phyloP scores from a whole-genome alignment of 2,113 vertebrate genomes.

The Emydura subglobosa region DNA sequence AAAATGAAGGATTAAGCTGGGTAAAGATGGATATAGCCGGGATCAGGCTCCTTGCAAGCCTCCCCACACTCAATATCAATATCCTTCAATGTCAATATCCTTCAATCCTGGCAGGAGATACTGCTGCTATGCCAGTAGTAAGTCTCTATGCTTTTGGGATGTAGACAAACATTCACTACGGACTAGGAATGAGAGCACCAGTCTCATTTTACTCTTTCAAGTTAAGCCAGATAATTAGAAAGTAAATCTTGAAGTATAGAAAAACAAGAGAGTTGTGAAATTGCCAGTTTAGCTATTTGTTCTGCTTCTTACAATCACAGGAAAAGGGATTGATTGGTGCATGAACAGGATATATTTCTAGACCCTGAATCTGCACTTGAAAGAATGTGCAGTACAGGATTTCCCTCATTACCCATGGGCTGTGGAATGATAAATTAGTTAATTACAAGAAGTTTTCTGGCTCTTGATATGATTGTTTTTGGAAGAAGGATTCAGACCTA shows the following conservation, averaged over 20 bases:
- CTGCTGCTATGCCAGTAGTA: background rate
- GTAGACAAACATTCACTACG: background rate
- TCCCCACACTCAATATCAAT: background rate
- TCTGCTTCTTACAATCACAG: slow-evolving; percentile 45
- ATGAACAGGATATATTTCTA: slow-evolving; percentile 22
- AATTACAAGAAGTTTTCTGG: slow-evolving; percentile 53
- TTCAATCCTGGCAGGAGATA: background rate
- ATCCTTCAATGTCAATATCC: background rate
- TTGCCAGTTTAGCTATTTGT: slow-evolving; percentile 29
- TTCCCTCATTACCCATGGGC: slow-evolving; percentile 42
- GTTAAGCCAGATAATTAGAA: background rate
- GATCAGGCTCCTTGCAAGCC: background rate
- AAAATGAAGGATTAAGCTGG: background rate
- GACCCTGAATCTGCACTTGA: slow-evolving; percentile 13
- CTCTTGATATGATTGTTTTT: slow-evolving; percentile 32
- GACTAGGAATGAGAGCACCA: background rate
- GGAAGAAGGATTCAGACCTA: slow-evolving; percentile 19
- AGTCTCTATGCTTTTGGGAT: background rate
- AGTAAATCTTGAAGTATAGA: background rate
- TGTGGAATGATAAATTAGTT: slow-evolving; percentile 15
- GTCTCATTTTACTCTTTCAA: background rate
- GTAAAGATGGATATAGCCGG: background rate
- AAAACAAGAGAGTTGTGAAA: background rate
- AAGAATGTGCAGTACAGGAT: slow-evolving; percentile 45
- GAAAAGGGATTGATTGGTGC: slow-evolving; percentile 48